Base-by-base conservation (phyloP, 2,888 invertebrate genomes). In the Hypselothyrea guttata region DNA sequence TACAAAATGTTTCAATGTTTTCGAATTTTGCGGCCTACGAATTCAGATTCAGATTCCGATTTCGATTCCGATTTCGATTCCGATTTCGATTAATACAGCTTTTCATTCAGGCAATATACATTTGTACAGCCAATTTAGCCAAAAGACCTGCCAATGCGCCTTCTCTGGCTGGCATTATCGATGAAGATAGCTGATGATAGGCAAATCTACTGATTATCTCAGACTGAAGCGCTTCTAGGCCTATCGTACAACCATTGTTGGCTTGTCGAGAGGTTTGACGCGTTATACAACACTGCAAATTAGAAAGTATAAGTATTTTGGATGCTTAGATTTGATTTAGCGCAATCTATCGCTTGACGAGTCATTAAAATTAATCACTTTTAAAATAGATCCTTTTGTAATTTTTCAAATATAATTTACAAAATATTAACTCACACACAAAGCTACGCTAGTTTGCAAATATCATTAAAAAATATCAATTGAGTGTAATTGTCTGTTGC, bases 1-100 rank as follows among this genome's bases (percentile, higher is more conserved):
- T 61, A 71, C 84, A 77, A 83, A 79, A 75, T 84, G 75, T 75
- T 84, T 72, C 71, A 79, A 83, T 83, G 84, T 83, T 81, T 83
- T 81, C 54, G 47, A 68, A 73, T 75, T 69, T 44, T 63, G 57
- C 77, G 71, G 73, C 70, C 66, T 42, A 54, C 51, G 54, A 60
- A 5, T 22, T 22, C 22, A 22, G 56, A 47, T 41, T 42, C 37
- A 35, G 22, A 37, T 13, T 9, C 45, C 12, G 11, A 18, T 16
- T 35, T 22, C n/a, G 11, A 1, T 5, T 4, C 9, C 9, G 38
- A 38, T 38, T 18, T 13, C 0, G 22, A 22, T 22, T 22, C 34
- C 7, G 34, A 7, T 7, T 34, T 33, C 33, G 31, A 2, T 3
- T 7, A 7, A 22, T 22, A 11, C 18, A n/a, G 44, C 60, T 65